Conservation (phyloP, 2,888 invertebrate species). For the Apamea crenata region DNA sequence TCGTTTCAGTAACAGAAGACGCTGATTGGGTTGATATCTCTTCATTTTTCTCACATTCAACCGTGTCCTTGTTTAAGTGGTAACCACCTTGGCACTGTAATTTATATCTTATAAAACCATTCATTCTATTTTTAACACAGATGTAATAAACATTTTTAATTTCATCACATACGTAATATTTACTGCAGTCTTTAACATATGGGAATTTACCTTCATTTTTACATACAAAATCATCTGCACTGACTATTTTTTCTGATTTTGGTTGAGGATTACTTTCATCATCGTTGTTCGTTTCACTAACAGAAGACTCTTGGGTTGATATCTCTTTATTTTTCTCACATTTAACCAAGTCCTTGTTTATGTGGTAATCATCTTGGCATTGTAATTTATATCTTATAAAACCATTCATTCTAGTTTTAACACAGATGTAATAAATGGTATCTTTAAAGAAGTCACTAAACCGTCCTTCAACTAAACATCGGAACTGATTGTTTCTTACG, state of each 20-base stretch:
- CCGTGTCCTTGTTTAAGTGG: slow-evolving; percentile 76
- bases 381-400: slow-evolving; percentile 82
- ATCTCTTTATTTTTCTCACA: slow-evolving; percentile 72
- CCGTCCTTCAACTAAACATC: slow-evolving; percentile 83
- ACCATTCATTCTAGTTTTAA: slow-evolving; percentile 71
- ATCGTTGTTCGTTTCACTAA: slow-evolving; percentile 68
- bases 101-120: slow-evolving; percentile 79
- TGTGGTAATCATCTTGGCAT: slow-evolving; percentile 80
- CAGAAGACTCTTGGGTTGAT: slow-evolving; percentile 42
- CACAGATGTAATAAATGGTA: slow-evolving; percentile 86
- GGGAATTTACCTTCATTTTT: slow-evolving; percentile 68
- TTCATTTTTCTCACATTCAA: slow-evolving; percentile 75
- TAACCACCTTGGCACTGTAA: slow-evolving; percentile 82
- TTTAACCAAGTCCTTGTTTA: slow-evolving; percentile 77
- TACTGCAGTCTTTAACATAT: slow-evolving; percentile 81
- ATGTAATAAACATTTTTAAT: slow-evolving; percentile 70
- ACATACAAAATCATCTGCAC: slow-evolving; percentile 64
- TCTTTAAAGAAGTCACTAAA: slow-evolving; percentile 81
- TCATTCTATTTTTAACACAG: slow-evolving; percentile 78
- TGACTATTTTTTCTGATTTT: slow-evolving; percentile 44
- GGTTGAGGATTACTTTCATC: slow-evolving; percentile 59
- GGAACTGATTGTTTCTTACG: slow-evolving; percentile 85
- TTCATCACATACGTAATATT: slow-evolving; percentile 85
- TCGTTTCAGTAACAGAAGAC: slow-evolving; percentile 60
- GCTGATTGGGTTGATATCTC: slow-evolving; percentile 45